These are phyloP conservation scores for Choreutis nemorana DNA, from an alignment of 2,888 invertebrate genomes.

Conservation along the genomic window DNA sequence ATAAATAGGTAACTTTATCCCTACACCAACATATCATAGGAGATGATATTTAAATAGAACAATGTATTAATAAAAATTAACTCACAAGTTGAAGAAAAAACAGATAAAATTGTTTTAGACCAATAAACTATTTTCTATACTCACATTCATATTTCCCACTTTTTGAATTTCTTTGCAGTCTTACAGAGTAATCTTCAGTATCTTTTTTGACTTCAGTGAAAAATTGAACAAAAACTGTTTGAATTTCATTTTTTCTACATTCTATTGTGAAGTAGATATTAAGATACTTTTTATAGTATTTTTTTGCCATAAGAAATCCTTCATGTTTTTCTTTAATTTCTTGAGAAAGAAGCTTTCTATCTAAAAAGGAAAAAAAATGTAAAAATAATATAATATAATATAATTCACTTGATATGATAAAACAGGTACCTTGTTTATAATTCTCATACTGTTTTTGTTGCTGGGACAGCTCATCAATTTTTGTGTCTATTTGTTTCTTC, in stretches of 20 bases:
- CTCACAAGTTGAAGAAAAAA: too few species aligned
- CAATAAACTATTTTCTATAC: conserved; percentile 13
- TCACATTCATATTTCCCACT: conserved; percentile 38
- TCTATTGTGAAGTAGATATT: conserved; percentile 50
- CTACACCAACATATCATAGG: too few species aligned
- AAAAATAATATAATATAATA: conserved; percentile 2
- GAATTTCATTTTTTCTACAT: conserved; percentile 24
- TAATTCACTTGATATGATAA: neutral
- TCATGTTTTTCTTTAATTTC: conserved; percentile 57
- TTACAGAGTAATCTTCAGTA: conserved; percentile 38
- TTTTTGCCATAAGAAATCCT: conserved; percentile 54
- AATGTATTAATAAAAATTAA: too few species aligned
- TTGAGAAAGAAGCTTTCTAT: conserved; percentile 39
- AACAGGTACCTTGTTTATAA: conserved; percentile 34
- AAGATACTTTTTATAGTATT: conserved; percentile 47
- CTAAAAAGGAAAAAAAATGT: conserved; percentile 22
- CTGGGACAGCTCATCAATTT: conserved; percentile 26
- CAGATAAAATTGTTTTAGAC: neutral
- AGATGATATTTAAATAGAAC: too few species aligned
- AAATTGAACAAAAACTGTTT: conserved; percentile 44
- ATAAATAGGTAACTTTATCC: too few species aligned
- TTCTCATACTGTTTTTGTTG: conserved; percentile 35
- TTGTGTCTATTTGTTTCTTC: conserved; percentile 30
- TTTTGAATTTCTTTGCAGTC: conserved; percentile 27
- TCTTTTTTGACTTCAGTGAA: conserved; percentile 50